Evolutionary conservation across 37 sponge, comb jelly and placozoan genomes (phyloP).

Genomic region (Mnemiopsis leidyi): DNA sequence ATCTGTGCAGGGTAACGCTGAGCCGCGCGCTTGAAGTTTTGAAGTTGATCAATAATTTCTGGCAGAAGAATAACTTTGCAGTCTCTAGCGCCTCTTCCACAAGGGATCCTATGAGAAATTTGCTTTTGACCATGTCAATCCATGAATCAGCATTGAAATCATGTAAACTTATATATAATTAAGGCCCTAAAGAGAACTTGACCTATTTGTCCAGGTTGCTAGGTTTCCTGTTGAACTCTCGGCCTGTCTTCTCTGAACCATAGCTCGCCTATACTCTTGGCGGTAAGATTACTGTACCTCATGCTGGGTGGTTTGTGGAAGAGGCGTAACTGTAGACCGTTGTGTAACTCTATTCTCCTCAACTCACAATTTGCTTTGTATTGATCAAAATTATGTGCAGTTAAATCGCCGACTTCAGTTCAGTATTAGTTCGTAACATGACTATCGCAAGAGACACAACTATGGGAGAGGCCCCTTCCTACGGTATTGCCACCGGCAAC

Average conservation of each 20-base stretch:
- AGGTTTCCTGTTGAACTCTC: too few relatives aligned
- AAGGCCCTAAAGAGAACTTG: background rate
- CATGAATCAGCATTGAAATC: too few relatives aligned
- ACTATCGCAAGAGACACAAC: conserved; percentile 64
- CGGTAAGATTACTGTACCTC: background rate
- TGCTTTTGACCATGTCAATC: too few relatives aligned
- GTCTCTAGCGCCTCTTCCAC: conserved; percentile 21
- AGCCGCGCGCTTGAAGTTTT: too few relatives aligned
- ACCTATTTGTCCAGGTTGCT: too few relatives aligned
- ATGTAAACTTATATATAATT: too few relatives aligned
- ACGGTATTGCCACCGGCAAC: conserved; percentile 66
- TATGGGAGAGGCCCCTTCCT: conserved; percentile 54
- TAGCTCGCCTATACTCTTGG: background rate
- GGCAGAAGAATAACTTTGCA: conserved; percentile 46
- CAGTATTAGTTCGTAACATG: conserved; percentile 7
- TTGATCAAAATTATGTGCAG: conserved; percentile 51
- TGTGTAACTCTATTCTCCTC: background rate
- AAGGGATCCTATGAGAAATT: background rate
- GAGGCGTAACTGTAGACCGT: background rate
- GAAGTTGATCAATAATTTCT: too few relatives aligned
- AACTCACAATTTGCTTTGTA: conserved; percentile 51
- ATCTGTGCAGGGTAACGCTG: too few relatives aligned
- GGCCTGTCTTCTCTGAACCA: too few relatives aligned
- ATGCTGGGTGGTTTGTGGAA: background rate
- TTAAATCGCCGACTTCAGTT: conserved; percentile 8